phyloP scores from a whole-genome alignment of 2,113 vertebrate species.

The Sander vitreus region DNA sequence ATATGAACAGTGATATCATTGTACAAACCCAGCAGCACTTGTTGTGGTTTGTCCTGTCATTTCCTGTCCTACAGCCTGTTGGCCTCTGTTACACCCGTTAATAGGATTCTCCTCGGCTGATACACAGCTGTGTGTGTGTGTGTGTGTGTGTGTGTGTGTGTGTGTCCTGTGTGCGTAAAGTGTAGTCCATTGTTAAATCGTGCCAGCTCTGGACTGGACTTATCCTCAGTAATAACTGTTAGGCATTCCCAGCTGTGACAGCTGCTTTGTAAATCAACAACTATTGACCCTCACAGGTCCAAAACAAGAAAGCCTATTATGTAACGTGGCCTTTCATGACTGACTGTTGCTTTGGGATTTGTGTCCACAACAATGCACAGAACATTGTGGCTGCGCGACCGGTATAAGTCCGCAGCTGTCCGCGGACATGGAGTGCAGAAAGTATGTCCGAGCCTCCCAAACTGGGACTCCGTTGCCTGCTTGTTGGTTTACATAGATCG shows the following conservation, averaged over 20 bases:
- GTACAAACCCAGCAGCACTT: constrained; percentile 55
- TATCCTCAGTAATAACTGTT: constrained; percentile 45
- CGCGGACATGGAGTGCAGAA: too few species aligned
- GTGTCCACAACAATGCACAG: too few species aligned
- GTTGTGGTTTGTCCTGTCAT: constrained; percentile 52
- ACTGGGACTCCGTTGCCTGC: too few species aligned
- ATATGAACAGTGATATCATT: constrained; percentile 49
- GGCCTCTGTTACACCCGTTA: constrained; percentile 25
- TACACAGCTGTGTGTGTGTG: constrained; percentile 60
- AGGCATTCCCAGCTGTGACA: constrained; percentile 69
- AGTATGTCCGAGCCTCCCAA: too few species aligned
- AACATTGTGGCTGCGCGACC: too few species aligned
- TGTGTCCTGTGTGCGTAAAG: constrained; percentile 4
- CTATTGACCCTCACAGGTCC: constrained; percentile 43
- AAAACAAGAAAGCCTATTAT: constrained; percentile 5
- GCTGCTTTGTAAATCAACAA: constrained; percentile 71
- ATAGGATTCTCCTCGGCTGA: constrained; percentile 25
- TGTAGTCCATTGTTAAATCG: constrained; percentile 24
- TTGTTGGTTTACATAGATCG: too few species aligned
- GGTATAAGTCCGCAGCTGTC: too few species aligned
- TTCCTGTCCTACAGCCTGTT: constrained; percentile 47
- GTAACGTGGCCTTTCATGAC: background rate
- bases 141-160: background rate
- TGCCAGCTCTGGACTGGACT: constrained; percentile 36
- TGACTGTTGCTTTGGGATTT: background rate